A percentile compares a stretch with the other conserved stretches of the same genome.
These are phyloP conservation scores for Alviniconcha marisindica DNA, from an alignment of 1,140 invertebrate genomes.

Conservation along the genomic window DNA sequence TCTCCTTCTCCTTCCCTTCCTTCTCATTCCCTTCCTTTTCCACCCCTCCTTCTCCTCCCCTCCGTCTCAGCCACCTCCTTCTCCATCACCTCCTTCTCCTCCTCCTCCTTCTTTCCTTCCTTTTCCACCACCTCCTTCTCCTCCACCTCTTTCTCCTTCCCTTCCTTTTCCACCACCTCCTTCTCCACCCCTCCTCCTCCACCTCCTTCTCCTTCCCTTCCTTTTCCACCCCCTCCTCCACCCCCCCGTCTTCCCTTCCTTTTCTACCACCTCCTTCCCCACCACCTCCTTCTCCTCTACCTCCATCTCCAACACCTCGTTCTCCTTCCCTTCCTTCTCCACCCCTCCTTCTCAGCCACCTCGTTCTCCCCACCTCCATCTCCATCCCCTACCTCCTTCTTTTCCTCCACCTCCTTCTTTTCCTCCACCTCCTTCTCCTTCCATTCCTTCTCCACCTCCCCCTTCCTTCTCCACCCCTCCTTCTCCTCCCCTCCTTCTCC, in stretches of 20 bases:
- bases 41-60: no score
- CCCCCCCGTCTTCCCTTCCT: background rate
- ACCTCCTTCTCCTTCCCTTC: background rate
- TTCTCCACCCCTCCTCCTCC: background rate
- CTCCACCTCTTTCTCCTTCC: background rate
- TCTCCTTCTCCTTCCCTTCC: no score
- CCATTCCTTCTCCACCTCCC: no score
- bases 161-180: background rate
- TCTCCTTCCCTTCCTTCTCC: no score
- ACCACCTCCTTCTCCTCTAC: background rate
- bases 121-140: background rate
- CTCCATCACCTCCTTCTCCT: no score
- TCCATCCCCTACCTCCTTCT: no score
- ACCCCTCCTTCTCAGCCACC: no score
- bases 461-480: background rate
- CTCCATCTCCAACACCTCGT: no score
- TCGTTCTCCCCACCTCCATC: background rate
- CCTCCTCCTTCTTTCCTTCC: background rate
- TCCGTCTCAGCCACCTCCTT: no score
- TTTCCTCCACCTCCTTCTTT: no score
- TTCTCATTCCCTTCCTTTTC: background rate
- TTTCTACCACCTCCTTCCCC: slow-evolving; percentile 1
- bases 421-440: no score
- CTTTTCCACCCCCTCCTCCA: background rate
- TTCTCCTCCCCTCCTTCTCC: background rate